A percentile compares a stretch with the other conserved stretches of the same genome.
phyloP scores from a whole-genome alignment of 2,888 invertebrate genomes.

The Nasonia oneida region DNA sequence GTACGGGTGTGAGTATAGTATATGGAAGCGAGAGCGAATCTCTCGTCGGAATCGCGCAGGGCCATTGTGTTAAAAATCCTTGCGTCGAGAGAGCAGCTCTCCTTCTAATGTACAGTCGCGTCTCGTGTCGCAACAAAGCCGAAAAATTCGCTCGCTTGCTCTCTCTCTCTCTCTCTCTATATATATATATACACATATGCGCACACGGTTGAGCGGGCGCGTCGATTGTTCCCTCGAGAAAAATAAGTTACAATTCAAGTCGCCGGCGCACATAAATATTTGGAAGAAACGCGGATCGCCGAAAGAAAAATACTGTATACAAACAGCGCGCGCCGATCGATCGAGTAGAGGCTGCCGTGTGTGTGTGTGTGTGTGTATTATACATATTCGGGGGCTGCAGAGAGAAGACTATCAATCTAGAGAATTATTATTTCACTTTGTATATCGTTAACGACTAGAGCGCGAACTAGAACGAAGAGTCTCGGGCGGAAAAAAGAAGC shows the following conservation, averaged over 20 bases:
- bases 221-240: slow-evolving; percentile 42
- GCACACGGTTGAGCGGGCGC: not conserved
- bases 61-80: slow-evolving; percentile 13
- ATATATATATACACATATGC: not conserved
- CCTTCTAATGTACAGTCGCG: slow-evolving; percentile 14
- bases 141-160: not conserved
- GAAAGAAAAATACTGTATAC: not conserved
- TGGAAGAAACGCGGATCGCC: not conserved
- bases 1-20: too few relatives aligned
- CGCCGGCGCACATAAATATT: slow-evolving; percentile 43
- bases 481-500: not conserved
- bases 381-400: not conserved
- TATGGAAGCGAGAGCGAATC: not conserved
- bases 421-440: not conserved
- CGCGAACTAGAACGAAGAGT: not conserved
- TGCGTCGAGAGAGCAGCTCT: not conserved
- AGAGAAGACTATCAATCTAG: not conserved
- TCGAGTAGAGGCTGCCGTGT: not conserved
- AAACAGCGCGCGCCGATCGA: not conserved
- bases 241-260: slow-evolving; percentile 45
- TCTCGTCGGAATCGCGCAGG: not conserved
- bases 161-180: not conserved
- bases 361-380: not conserved
- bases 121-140: slow-evolving; percentile 4
- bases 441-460: slow-evolving; percentile 16